A percentile compares a stretch with the other conserved stretches of the same genome.
These are phyloP conservation scores for Diorhabda sublineata DNA, from an alignment of 1,140 invertebrate genomes.

Conservation along the genomic window DNA sequence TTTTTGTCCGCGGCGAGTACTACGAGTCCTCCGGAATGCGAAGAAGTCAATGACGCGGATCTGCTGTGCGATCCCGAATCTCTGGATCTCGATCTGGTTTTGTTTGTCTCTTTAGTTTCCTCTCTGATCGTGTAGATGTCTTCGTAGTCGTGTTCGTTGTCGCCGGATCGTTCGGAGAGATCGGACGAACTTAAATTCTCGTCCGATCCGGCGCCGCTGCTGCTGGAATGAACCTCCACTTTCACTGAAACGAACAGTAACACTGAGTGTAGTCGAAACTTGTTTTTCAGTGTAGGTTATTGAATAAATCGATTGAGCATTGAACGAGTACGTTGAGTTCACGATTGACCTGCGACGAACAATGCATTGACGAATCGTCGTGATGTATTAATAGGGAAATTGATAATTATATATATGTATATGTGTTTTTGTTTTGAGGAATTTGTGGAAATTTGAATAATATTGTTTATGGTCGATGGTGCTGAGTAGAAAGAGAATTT, in stretches of 20 bases:
- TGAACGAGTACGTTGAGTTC: no score
- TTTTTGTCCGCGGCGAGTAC: slow-evolving; percentile 37
- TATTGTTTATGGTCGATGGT: no score
- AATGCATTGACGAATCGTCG: no score
- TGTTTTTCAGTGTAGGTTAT: no score
- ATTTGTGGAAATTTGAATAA: slow-evolving; percentile 3
- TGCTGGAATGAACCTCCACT: slow-evolving; percentile 62
- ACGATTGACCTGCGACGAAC: no score
- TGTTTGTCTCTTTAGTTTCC: slow-evolving; percentile 44
- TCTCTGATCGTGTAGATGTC: slow-evolving; percentile 67
- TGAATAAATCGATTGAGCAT: no score
- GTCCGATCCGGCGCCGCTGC: slow-evolving; percentile 56
- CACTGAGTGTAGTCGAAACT: no score
- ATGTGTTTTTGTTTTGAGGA: neutral
- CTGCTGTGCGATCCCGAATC: slow-evolving; percentile 68
- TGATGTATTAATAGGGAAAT: neutral
- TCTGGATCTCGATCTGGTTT: slow-evolving; percentile 49
- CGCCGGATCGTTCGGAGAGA: slow-evolving; percentile 49
- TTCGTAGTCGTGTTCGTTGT: slow-evolving; percentile 67
- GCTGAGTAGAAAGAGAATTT: no score
- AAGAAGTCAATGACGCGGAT: slow-evolving; percentile 56
- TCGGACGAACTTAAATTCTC: slow-evolving; percentile 57
- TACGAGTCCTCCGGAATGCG: slow-evolving; percentile 45
- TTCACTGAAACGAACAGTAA: slow-evolving; percentile 50
- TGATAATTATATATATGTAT: neutral